These are phyloP conservation scores for Rhopalosiphum maidis DNA, from an alignment of 1,140 invertebrate genomes.

Conservation along the genomic window DNA sequence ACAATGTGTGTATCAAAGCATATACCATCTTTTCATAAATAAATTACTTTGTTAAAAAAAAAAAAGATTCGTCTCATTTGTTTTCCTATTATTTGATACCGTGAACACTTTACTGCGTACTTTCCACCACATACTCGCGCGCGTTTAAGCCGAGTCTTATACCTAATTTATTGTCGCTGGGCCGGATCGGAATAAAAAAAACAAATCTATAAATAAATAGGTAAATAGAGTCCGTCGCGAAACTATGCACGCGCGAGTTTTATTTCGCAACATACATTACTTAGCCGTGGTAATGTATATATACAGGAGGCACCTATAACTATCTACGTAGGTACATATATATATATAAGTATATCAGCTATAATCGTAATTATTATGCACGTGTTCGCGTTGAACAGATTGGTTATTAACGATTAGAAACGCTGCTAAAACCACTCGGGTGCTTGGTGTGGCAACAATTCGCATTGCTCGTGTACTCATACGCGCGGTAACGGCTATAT, in stretches of 20 bases:
- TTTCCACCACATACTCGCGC: neutral
- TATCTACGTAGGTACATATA: neutral
- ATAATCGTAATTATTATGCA: conserved; percentile 38
- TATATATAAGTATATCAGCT: neutral
- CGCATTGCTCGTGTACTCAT: neutral
- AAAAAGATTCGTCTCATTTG: neutral
- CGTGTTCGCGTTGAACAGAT: conserved; percentile 32
- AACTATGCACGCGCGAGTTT: neutral
- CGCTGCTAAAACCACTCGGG: conserved; percentile 16
- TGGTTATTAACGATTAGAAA: conserved; percentile 54
- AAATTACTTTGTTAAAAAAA: conserved; percentile 1
- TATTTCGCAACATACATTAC: neutral
- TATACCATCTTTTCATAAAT: neutral
- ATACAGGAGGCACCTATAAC: neutral
- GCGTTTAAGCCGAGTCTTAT: neutral
- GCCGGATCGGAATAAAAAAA: neutral
- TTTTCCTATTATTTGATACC: neutral
- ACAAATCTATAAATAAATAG: conserved; percentile 14
- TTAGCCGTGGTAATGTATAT: neutral
- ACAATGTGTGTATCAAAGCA: neutral
- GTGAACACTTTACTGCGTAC: neutral
- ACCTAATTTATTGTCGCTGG: conserved; percentile 12
- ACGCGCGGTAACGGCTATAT: neutral
- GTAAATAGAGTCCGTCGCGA: neutral
- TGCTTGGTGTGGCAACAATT: conserved; percentile 11